phyloP scores from a whole-genome alignment of 53 echinoderm and acorn worm genomes.

The Arbacia lixula region DNA sequence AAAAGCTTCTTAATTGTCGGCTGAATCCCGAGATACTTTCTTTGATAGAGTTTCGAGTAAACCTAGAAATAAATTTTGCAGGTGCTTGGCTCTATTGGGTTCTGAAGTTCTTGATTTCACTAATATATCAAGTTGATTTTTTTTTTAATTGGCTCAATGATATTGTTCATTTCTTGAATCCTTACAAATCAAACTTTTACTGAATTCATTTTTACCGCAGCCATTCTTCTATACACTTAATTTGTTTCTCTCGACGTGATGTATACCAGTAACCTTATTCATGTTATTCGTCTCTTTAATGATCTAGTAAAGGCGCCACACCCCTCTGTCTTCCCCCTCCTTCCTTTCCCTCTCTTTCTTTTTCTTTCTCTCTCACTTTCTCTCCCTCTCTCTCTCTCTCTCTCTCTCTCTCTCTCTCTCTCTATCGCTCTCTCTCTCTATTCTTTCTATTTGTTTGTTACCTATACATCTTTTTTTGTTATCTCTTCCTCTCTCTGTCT shows the following conservation, averaged over 20 bases:
- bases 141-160: neutral
- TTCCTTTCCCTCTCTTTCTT: neutral
- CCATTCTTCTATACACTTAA: too few species aligned
- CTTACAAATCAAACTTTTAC: too few species aligned
- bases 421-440: neutral
- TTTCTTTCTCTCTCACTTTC: neutral
- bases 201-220: too few species aligned
- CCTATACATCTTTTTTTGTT: neutral
- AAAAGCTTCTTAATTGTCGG: constrained; percentile 34
- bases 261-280: too few species aligned
- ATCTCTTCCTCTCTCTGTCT: neutral
- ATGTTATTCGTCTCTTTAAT: too few species aligned
- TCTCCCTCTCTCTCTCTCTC: neutral
- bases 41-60: constrained; percentile 12
- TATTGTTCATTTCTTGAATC: neutral
- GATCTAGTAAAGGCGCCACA: too few species aligned
- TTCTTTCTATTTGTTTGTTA: neutral
- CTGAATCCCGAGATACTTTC: constrained; percentile 7
- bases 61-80: constrained; percentile 44
- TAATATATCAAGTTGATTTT: neutral
- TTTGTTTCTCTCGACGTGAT: too few species aligned
- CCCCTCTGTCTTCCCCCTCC: neutral
- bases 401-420: neutral
- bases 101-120: neutral
- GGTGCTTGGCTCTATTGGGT: constrained; percentile 10